Evolutionary conservation across 2,797 vertebrate species (phyloP), one percentile per base, ranked within the genome.

Genomic region (Acrossocheilus fasciatus): DNA sequence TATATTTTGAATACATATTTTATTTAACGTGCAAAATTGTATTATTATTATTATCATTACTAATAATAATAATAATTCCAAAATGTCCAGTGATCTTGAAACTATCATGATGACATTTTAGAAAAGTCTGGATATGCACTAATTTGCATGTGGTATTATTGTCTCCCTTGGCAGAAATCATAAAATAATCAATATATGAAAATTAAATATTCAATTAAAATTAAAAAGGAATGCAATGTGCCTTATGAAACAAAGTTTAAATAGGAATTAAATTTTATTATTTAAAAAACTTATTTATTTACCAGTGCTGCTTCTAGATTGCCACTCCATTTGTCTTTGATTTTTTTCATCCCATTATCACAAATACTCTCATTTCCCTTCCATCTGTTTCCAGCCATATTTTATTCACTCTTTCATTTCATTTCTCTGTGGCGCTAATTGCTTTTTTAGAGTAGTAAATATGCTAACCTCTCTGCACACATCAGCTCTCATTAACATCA

Each of bases 371-470:
- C 39, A 50, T 75, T 41, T 72, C 81, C 72, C 17, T n/a, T 75
- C 62, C 70, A 62, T 76, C 43, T 82, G 17, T 26, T 52, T 11
- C 50, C 39, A 10, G 14, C 45, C 50, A 85, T 66, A 57, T 64
- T 54, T 41, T 20, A 64, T 15, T 64, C 47, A 83, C 69, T 10
- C 57, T 36, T 34, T 64, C 34, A 34, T 66, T 86, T 34, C 18
- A 78, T 50, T 23, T 20, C 36, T 86, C n/a, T 69, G 43, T n/a
- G 62, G 62, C 6, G 20, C 76, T 72, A 82, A 87, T 84, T 86
- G 68, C 59, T 69, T 70, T 74, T 81, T 62, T 84, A 77, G n/a
- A 70, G 70, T 70, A 78, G 69, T 77, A 72, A 77, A 81, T 59
- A 81, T 84, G 70, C 14, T 57, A 70, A 82, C 36, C 73, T 72